Evolutionary conservation across 2,113 vertebrate species (phyloP).

Genomic region (Toxotes chatareus): DNA sequence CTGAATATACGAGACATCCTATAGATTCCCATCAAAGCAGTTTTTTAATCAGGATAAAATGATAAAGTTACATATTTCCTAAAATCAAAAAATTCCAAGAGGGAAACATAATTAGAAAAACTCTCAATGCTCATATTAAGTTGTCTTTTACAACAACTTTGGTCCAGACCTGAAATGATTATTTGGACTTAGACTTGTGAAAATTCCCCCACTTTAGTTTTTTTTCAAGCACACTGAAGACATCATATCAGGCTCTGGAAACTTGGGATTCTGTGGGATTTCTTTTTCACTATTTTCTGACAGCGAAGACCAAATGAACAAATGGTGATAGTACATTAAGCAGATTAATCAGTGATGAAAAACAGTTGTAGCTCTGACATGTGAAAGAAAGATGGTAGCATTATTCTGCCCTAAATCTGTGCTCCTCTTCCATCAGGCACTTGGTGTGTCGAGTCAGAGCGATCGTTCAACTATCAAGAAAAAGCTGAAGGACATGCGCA

Average conservation of each 20-base stretch:
- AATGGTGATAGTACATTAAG: too few species aligned
- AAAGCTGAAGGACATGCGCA: slow-evolving; percentile 92
- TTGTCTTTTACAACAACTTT: neutral
- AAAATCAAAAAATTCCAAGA: too few species aligned
- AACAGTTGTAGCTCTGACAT: neutral
- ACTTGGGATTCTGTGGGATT: too few species aligned
- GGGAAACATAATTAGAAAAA: too few species aligned
- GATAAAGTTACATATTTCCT: neutral
- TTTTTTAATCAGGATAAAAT: neutral
- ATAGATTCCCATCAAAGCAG: neutral
- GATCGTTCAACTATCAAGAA: slow-evolving; percentile 91
- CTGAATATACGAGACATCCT: too few species aligned
- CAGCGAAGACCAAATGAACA: neutral
- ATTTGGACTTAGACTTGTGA: too few species aligned
- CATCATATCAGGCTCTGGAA: neutral
- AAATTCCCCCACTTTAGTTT: too few species aligned
- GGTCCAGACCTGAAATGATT: too few species aligned
- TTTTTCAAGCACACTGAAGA: neutral
- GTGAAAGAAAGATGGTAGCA: neutral
- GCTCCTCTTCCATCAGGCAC: slow-evolving; percentile 73
- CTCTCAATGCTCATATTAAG: neutral
- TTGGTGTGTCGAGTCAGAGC: slow-evolving; percentile 89
- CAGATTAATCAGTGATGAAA: neutral
- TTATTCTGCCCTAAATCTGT: neutral
- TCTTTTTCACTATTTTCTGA: too few species aligned